Base-by-base conservation (phyloP, 2,888 invertebrate species). In the Leptinotarsa haldemani region DNA sequence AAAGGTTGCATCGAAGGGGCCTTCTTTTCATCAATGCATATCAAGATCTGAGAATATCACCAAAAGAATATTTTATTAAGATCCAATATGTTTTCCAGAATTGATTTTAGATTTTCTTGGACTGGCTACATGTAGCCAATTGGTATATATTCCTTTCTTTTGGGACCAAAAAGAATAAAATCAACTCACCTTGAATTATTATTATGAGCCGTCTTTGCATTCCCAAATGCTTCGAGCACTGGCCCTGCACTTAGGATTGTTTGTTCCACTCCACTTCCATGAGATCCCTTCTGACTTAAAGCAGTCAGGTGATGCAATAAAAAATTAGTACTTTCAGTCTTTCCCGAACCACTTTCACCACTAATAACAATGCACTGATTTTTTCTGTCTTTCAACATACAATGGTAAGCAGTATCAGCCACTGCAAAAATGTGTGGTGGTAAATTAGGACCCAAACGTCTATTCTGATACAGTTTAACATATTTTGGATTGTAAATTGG, bases 401-500 rank as follows among this genome's bases (percentile, higher is more conserved):
- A 94, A 87, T 97, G 95, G 87, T 97, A 97, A 30, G 97, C 97
- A 18, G 96, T 94, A 86, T 97, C 97, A 9, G 97, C 97, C 64
- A 98, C 95, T 70, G 98, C 98, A 89, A 98, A 98, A 85, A 98
- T 97, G 86, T 98, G 98, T 63, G 98, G 98, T 53, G 98, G 97
- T 80, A 97, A 90, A 85, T 96, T 97, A 53, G 96, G 95, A 46
- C 96, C 96, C 82, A 97, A 91, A 82, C 96, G 90, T 86, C 96
- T 92, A 88, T 96, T 97, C 88, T 98, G 97, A 88, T 98, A 98
- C 82, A 97, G 89, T 88, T 97, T 95, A 80, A 97, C 97, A 89
- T 97, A 97, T 88, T 97, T 98, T 65, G 98, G 98, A 89, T 98
- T 98, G 90, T 98, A 98, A 81, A 98, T 98, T 25, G 98, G 97